Conservation (phyloP, 1,140 invertebrate genomes). For the Rhagoletis zephyria region DNA sequence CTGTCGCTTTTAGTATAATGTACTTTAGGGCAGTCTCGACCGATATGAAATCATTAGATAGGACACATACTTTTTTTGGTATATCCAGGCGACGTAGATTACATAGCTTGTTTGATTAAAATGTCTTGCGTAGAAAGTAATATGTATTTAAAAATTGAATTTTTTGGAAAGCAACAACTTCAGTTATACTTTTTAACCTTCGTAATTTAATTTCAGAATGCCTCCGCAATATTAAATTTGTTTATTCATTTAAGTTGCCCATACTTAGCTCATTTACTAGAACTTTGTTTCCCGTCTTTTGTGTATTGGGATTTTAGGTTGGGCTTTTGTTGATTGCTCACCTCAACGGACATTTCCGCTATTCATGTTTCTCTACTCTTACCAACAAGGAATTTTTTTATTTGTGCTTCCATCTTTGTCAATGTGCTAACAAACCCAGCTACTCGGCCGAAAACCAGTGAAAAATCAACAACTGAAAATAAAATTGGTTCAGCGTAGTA, state of each 20-base stretch:
- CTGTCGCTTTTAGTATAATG: too few relatives aligned
- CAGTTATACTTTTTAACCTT: too few relatives aligned
- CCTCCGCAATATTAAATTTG: background rate
- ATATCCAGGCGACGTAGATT: too few relatives aligned
- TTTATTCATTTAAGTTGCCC: background rate
- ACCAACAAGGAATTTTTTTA: background rate
- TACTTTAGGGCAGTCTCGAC: too few relatives aligned
- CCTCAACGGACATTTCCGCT: background rate
- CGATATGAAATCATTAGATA: too few relatives aligned
- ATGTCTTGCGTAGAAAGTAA: too few relatives aligned
- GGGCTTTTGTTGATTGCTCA: constrained; percentile 25
- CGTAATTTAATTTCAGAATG: too few relatives aligned
- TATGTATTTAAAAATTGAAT: background rate
- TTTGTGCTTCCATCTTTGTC: background rate
- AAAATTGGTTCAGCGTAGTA: background rate
- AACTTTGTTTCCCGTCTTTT: constrained; percentile 1
- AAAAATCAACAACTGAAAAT: background rate
- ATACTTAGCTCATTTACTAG: background rate
- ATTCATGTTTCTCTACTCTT: background rate
- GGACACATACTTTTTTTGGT: too few relatives aligned
- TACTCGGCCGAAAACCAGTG: background rate
- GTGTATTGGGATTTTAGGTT: constrained; percentile 12
- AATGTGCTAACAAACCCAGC: constrained; percentile 1
- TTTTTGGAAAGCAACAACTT: too few relatives aligned
- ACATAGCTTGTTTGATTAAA: too few relatives aligned